A percentile compares a stretch with the other conserved stretches of the same genome.
phyloP scores from a whole-genome alignment of 2,797 vertebrate species.

The Amblyopsis hoosieri region DNA sequence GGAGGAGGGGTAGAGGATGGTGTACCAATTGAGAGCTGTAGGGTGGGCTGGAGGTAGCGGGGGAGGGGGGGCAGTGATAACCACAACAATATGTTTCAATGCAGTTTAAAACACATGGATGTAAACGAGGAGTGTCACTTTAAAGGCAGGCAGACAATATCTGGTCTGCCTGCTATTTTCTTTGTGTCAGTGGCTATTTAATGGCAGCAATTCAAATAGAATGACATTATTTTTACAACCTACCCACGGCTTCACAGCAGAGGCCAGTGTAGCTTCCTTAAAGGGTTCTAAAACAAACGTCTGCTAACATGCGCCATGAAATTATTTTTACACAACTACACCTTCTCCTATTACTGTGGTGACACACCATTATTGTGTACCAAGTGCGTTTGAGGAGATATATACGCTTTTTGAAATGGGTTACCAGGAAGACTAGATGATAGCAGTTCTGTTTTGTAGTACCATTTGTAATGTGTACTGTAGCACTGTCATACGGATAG shows the following conservation, averaged over 20 bases:
- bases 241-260: slow-evolving; percentile 7
- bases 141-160: too few relatives aligned
- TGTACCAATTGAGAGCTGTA: too few relatives aligned
- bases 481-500: neutral
- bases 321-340: neutral
- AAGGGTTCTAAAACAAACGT: slow-evolving; percentile 10
- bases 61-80: too few relatives aligned
- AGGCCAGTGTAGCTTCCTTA: slow-evolving; percentile 7
- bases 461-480: neutral
- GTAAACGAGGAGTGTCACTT: too few relatives aligned
- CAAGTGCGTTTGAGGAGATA: slow-evolving; percentile 4
- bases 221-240: neutral
- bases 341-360: too few relatives aligned
- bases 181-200: slow-evolving; percentile 7
- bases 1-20: too few relatives aligned
- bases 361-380: slow-evolving; percentile 16
- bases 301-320: neutral
- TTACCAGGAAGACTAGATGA: neutral
- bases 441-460: neutral
- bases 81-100: too few relatives aligned
- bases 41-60: too few relatives aligned
- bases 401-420: slow-evolving; percentile 1
- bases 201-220: slow-evolving; percentile 4
- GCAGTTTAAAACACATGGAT: too few relatives aligned
- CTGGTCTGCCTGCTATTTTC: too few relatives aligned